Evolutionary conservation across 2,797 vertebrate species (phyloP), one percentile per base, ranked within the genome.

Genomic region (Coendou prehensilis): DNA sequence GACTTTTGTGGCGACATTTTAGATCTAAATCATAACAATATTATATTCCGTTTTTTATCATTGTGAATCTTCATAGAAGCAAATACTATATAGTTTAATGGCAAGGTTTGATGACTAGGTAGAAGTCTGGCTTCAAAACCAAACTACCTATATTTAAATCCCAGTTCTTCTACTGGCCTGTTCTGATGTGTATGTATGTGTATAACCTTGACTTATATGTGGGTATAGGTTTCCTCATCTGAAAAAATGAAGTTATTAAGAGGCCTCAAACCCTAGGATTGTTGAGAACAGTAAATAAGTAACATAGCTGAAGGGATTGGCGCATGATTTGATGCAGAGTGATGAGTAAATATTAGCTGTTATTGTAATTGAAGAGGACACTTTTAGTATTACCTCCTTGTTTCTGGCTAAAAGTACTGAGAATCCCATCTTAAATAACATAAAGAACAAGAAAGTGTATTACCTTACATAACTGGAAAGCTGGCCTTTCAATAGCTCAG

Each of bases 221-320:
- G 33, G n/a, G 54, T 26, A n/a, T 61, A 75, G 37, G 28, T 90
- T 93, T 87, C 30, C 17, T 94, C 89, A 45, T 82, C 64, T 85
- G 47, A 85, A 92, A 50, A 95, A 75, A 47, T 63, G 52, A 87
- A 45, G 30, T 50, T 73, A 90, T 85, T 56, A 28, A 26, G 26
- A 71, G 13, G 28, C 17, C 61, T 37, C 15, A 73, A 59, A 14
- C 64, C n/a, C 37, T 14, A 33, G 28, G 50, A 9, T 41, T 92
- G 18, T 63, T 85, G 56, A 76, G 80, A 86, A 33, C 2, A 56
- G 6, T 82, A 57, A 80, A 23, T 75, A 54, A 57, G 52, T 64
- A 47, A 71, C 23, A n/a, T 15, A 67, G 20, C 73, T 54, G 5
- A 76, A 94, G 45, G 22, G 8, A 11, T 54, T 93, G 76, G 63